Percentiles rank a stretch among this genome's conserved stretches.
Evolutionary conservation across 2,888 invertebrate genomes (phyloP).

Genomic region (Falcaria lacertinaria): DNA sequence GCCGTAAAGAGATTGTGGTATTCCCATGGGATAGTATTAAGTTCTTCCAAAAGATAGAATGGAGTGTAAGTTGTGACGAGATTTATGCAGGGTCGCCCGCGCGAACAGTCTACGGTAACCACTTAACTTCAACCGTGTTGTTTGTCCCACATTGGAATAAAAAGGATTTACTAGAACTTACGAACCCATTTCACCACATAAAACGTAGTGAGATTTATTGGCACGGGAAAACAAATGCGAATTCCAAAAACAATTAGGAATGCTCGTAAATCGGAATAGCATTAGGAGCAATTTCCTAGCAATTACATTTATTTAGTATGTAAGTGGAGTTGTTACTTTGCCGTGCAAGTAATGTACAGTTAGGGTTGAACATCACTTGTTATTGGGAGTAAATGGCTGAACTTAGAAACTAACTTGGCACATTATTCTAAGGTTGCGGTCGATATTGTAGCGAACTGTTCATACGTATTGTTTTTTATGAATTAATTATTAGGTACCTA

Average conservation of each 20-base stretch:
- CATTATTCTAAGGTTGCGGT: slow-evolving; percentile 19
- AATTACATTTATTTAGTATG: slow-evolving; percentile 2
- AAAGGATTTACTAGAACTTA: too few species aligned
- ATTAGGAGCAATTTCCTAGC: neutral
- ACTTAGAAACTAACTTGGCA: slow-evolving; percentile 30
- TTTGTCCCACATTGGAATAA: too few species aligned
- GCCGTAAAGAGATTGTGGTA: too few species aligned
- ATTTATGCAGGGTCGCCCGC: too few species aligned
- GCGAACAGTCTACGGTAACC: too few species aligned
- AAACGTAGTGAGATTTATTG: neutral
- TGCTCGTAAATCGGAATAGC: neutral
- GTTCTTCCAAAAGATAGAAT: too few species aligned
- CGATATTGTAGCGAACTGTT: slow-evolving; percentile 1
- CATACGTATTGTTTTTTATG: too few species aligned
- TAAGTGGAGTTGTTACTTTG: slow-evolving; percentile 1
- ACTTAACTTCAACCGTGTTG: too few species aligned
- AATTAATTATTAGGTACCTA: too few species aligned
- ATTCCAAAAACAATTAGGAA: slow-evolving; percentile 1
- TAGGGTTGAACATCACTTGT: slow-evolving; percentile 37
- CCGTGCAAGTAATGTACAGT: slow-evolving; percentile 13
- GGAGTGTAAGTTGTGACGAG: too few species aligned
- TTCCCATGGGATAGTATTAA: too few species aligned
- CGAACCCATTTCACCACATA: neutral
- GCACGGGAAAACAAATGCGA: neutral
- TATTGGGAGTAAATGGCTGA: slow-evolving; percentile 30